Evolutionary conservation across 2,113 vertebrate species (phyloP).

Genomic region (Chionis minor): DNA sequence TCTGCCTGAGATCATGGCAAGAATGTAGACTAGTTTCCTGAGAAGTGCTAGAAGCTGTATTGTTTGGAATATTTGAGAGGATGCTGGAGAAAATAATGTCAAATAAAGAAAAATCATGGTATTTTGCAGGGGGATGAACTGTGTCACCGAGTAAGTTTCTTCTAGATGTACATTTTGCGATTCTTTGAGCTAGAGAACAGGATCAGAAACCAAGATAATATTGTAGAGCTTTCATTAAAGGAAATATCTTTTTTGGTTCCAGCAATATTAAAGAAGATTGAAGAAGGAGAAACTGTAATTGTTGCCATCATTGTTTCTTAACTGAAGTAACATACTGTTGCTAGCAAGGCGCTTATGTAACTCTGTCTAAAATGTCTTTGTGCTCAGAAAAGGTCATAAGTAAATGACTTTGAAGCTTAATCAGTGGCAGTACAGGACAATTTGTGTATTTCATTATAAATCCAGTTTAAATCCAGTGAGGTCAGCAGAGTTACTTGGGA

Average conservation of each 20-base stretch:
- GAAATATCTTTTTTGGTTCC: neutral
- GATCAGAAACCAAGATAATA: neutral
- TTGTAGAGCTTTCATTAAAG: neutral
- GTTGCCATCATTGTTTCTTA: neutral
- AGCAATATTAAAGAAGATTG: neutral
- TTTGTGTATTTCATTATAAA: constrained; percentile 8
- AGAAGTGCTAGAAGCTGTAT: neutral
- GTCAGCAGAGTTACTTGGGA: neutral
- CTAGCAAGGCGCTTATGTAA: neutral
- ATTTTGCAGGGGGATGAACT: neutral
- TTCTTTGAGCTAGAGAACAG: neutral
- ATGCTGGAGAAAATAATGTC: neutral
- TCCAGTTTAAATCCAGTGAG: neutral
- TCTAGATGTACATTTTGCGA: neutral
- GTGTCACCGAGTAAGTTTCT: neutral
- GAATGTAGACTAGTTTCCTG: neutral
- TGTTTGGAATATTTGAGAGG: neutral
- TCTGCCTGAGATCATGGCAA: no score
- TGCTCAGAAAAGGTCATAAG: constrained; percentile 24
- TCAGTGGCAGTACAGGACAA: neutral
- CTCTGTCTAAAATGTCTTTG: neutral
- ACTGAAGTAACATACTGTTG: neutral
- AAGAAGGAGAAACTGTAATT: neutral
- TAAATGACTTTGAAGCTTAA: neutral
- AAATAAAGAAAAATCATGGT: neutral